phyloP scores from a whole-genome alignment of 2,888 invertebrate genomes.

The Parnassius apollo region DNA sequence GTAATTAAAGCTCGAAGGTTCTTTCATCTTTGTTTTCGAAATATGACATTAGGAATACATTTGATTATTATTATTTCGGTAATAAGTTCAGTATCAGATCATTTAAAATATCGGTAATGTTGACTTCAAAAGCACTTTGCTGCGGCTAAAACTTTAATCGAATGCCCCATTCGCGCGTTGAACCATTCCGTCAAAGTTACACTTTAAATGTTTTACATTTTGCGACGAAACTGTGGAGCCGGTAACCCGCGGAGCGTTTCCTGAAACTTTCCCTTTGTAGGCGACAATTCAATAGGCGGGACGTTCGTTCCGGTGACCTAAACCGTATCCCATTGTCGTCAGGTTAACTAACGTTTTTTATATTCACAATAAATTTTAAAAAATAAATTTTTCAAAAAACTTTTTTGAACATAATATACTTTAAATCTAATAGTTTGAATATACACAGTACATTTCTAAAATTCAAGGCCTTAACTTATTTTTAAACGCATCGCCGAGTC shows the following conservation, averaged over 20 bases:
- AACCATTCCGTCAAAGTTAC: slow-evolving; percentile 36
- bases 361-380: slow-evolving; percentile 25
- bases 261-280: slow-evolving; percentile 73
- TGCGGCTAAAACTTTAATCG: slow-evolving; percentile 35
- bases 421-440: slow-evolving; percentile 34
- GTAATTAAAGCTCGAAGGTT: slow-evolving; percentile 18
- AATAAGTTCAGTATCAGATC: too few species aligned
- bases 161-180: slow-evolving; percentile 35
- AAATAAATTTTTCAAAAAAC: background rate
- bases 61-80: too few species aligned
- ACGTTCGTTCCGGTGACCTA: slow-evolving; percentile 54
- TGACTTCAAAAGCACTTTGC: slow-evolving; percentile 19
- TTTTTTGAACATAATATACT: too few species aligned
- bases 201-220: slow-evolving; percentile 29
- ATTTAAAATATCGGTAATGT: background rate
- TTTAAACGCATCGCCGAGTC: slow-evolving; percentile 35
- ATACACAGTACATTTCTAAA: slow-evolving; percentile 39
- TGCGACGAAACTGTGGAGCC: slow-evolving; percentile 37
- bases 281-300: slow-evolving; percentile 72
- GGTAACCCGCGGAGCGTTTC: slow-evolving; percentile 64
- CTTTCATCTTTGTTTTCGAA: background rate
- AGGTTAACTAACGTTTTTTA: slow-evolving; percentile 48
- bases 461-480: slow-evolving; percentile 39
- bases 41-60: too few species aligned
- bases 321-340: slow-evolving; percentile 51